phyloP scores from a whole-genome alignment of 1,140 invertebrate genomes.

The Panagrolaimus sp. region DNA sequence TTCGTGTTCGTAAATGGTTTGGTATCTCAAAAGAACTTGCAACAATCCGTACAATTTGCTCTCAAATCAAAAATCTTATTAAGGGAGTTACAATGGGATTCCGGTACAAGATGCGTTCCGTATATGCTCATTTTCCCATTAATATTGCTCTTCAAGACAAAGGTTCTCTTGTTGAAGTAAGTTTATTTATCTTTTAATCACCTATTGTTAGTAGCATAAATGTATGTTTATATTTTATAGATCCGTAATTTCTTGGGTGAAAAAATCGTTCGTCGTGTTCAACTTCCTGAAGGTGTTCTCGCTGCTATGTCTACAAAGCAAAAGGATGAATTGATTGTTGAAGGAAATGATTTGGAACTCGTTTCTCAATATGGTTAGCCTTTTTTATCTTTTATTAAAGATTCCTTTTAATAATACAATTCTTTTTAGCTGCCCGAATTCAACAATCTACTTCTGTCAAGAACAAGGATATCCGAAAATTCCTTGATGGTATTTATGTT shows the following conservation, averaged over 20 bases:
- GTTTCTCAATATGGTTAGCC: conserved; percentile 83
- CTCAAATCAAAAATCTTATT: conserved; percentile 98
- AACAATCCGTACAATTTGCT: conserved; percentile 92
- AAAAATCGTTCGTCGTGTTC: conserved; percentile 87
- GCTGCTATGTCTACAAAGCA: conserved; percentile 83
- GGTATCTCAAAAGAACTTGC: conserved; percentile 94
- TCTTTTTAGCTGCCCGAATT: conserved; percentile 80
- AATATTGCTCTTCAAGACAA: conserved; percentile 92
- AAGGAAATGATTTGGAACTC: conserved; percentile 94
- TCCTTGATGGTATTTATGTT: conserved; percentile 98
- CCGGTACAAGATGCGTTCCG: conserved; percentile 97
- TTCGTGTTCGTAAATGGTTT: conserved; percentile 98
- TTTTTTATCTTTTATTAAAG: neutral
- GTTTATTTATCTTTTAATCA: neutral
- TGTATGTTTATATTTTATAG: conserved; percentile 60
- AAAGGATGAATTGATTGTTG: conserved; percentile 93
- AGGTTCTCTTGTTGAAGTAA: conserved; percentile 75
- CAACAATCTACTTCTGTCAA: conserved; percentile 97
- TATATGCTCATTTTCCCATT: conserved; percentile 99
- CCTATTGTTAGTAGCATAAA: neutral
- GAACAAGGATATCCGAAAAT: conserved; percentile 99
- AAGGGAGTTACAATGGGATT: conserved; percentile 81
- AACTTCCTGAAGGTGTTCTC: conserved; percentile 89
- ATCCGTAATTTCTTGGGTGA: conserved; percentile 98
- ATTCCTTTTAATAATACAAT: conserved; percentile 16